A percentile compares a stretch with the other conserved stretches of the same genome.
Evolutionary conservation across 2,113 vertebrate genomes (phyloP).

Genomic region (Thamnaconus septentrionalis): DNA sequence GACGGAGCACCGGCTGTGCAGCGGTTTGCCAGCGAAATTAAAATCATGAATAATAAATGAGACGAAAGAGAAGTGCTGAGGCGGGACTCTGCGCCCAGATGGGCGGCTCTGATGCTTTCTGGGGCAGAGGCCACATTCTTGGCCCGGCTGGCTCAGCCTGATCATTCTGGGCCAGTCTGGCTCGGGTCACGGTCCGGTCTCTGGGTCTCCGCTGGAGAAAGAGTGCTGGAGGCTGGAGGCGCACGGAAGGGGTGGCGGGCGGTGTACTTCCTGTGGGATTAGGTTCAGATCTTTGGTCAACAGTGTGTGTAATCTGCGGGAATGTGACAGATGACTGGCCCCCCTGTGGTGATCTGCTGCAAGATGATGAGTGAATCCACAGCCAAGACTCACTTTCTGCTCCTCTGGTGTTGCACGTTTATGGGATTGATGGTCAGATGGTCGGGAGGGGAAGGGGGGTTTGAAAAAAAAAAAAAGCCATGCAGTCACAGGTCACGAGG

Average conservation of each 20-base stretch:
- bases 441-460: background rate
- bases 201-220: background rate
- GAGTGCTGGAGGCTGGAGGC: too few relatives aligned
- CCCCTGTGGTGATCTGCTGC: conserved; percentile 2
- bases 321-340: conserved; percentile 44
- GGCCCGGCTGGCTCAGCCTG: background rate
- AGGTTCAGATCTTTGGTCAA: conserved; percentile 40
- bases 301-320: conserved; percentile 37
- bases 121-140: conserved; percentile 36
- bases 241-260: background rate
- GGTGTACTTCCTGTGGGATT: conserved; percentile 42
- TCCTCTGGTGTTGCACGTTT: conserved; percentile 14
- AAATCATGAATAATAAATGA: conserved; percentile 72
- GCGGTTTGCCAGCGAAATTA: conserved; percentile 52
- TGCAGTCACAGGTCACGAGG: conserved; percentile 33
- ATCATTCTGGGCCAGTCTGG: conserved; percentile 4
- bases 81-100: conserved; percentile 36
- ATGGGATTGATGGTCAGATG: conserved; percentile 46
- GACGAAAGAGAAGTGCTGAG: conserved; percentile 49
- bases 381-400: conserved; percentile 18
- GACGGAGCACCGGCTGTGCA: conserved; percentile 15
- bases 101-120: conserved; percentile 42
- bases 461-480: background rate
- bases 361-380: conserved; percentile 29
- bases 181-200: conserved; percentile 34